phyloP scores from a whole-genome alignment of 2,797 vertebrate species.

The Gobio occitaniae region DNA sequence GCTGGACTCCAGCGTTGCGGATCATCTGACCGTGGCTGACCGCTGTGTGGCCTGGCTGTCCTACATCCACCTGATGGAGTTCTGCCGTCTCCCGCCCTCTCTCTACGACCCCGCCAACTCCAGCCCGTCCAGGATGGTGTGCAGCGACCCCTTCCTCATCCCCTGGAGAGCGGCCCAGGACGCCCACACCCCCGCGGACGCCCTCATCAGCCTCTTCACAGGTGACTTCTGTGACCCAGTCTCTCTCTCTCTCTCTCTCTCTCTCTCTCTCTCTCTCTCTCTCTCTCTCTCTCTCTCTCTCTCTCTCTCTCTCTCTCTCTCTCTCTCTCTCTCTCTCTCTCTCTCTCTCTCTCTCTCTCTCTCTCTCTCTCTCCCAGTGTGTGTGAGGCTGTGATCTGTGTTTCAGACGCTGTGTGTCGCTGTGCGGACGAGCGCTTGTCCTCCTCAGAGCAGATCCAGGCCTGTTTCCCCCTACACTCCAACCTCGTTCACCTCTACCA shows the following conservation, averaged over 20 bases:
- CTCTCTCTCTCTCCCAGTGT: too few relatives aligned
- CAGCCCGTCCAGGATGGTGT: slow-evolving; percentile 85
- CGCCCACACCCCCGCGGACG: slow-evolving; percentile 81
- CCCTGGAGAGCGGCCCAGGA: slow-evolving; percentile 85
- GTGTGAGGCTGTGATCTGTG: background rate
- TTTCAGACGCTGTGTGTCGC: slow-evolving; percentile 82
- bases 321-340: too few relatives aligned
- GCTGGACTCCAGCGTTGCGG: slow-evolving; percentile 81
- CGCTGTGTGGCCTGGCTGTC: slow-evolving; percentile 91
- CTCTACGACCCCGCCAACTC: slow-evolving; percentile 87
- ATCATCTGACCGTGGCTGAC: slow-evolving; percentile 81
- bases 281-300: too few relatives aligned
- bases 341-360: too few relatives aligned
- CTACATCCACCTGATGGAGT: slow-evolving; percentile 92
- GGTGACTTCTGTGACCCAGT: slow-evolving; percentile 64
- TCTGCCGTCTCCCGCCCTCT: slow-evolving; percentile 82
- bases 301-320: too few relatives aligned
- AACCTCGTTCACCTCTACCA: slow-evolving; percentile 86
- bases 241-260: too few relatives aligned
- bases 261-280: too few relatives aligned
- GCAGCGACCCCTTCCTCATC: slow-evolving; percentile 85
- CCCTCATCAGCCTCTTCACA: slow-evolving; percentile 85
- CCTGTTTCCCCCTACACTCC: slow-evolving; percentile 87
- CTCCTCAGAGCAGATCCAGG: slow-evolving; percentile 73
- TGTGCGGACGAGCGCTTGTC: slow-evolving; percentile 83